Base-by-base conservation (phyloP, 1,140 invertebrate species). In the Cherax quadricarinatus region DNA sequence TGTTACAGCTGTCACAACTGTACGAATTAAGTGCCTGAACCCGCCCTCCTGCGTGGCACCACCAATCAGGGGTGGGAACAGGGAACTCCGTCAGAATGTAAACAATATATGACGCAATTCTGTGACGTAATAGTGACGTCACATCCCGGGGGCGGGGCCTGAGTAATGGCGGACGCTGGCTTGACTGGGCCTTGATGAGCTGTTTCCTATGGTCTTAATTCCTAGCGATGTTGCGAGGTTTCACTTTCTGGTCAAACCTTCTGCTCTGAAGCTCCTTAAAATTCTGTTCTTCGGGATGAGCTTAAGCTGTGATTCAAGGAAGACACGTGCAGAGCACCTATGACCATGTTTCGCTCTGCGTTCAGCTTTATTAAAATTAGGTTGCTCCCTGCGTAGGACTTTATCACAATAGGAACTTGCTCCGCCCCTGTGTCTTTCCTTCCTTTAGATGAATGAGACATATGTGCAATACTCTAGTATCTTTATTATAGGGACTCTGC, bases 41-140 rank as follows among this genome's bases (percentile, higher is more conserved):
- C 57, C 83, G 83, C 83, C 83, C 83, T 53, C 83, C 83, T 14
- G 18, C 83, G 18, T 66, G n/a, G 4, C 57, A n/a, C 75, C 49
- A 41, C 86, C 86, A 80, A 60, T 88, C 86, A 80, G 6, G 7
- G 51, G 30, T 7, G 70, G 49, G 30, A 24, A 57, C 24, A 49
- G 30, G 51, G 49, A 80, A 41, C 62, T 41, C 48, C 75, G 4
- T 49, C 75, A 4, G 86, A 80, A 88, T 88, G 86, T 88, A 88
- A 88, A 88, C 86, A 88, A 88, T 60, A 78, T 78, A 80, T 88
- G 86, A 87, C 86, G 86, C 53, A 87, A 75, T 75, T 87, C 41
- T 14, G 70, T 87, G 86, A 88, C 78, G 86, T 51, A 80, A 41
- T 41, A 2, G 41, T 88, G 86, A 88, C 86, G 75, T 88, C 86